These are phyloP conservation scores for Epizoanthus stellaris DNA, from an alignment of 92 coral and sea anemone species.

Conservation along the genomic window DNA sequence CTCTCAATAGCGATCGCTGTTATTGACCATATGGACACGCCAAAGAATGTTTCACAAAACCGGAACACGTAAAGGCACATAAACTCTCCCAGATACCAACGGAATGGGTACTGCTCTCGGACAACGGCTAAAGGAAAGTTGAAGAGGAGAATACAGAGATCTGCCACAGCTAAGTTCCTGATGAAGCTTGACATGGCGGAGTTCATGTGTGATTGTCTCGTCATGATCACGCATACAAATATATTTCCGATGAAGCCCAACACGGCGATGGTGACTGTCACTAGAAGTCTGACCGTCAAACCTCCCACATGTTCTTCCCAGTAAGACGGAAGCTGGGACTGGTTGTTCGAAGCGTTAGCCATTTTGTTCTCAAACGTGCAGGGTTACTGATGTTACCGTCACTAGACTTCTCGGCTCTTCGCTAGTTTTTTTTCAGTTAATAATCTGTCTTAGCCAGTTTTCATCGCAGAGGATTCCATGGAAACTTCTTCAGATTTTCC, in stretches of 20 bases:
- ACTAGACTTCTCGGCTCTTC: neutral
- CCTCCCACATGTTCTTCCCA: conserved; percentile 19
- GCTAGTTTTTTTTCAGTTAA: neutral
- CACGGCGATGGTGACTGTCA: neutral
- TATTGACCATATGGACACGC: conserved; percentile 35
- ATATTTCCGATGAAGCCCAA: conserved; percentile 6
- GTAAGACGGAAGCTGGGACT: neutral
- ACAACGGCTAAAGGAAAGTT: conserved; percentile 19
- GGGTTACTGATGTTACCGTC: no score
- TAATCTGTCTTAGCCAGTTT: neutral
- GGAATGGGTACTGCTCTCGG: conserved; percentile 2
- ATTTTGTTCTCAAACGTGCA: neutral
- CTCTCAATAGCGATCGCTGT: conserved; percentile 24
- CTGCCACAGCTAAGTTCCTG: conserved; percentile 13
- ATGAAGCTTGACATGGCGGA: conserved; percentile 24
- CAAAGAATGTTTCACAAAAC: conserved; percentile 18
- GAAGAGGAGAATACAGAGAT: conserved; percentile 15
- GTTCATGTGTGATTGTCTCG: conserved; percentile 10
- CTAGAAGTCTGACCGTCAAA: neutral
- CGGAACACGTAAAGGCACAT: conserved; percentile 16
- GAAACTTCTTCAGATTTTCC: neutral
- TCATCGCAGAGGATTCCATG: neutral
- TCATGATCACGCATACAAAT: neutral
- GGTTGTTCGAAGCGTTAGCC: neutral
- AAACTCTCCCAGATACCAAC: conserved; percentile 11